These are phyloP conservation scores for Leucophora obtusa DNA, from an alignment of 2,888 invertebrate genomes.

Conservation along the genomic window DNA sequence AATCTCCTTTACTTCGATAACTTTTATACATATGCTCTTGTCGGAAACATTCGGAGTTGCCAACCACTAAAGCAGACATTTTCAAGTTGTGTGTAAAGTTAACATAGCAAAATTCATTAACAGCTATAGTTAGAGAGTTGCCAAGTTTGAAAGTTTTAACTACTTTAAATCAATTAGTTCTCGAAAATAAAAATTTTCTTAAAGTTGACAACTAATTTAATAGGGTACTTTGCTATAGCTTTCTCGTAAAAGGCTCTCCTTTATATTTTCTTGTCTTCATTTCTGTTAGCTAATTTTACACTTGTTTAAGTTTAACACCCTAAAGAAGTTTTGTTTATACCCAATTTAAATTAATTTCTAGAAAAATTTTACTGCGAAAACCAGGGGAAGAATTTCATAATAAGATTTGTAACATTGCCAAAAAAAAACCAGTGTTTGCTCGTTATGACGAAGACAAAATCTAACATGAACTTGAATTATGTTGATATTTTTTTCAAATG, in stretches of 20 bases:
- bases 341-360: slow-evolving; percentile 5
- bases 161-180: background rate
- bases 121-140: too few species aligned
- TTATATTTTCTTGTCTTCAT: background rate
- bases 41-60: too few species aligned
- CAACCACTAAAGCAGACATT: too few species aligned
- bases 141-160: too few species aligned
- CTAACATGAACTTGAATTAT: slow-evolving; percentile 60
- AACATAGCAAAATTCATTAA: too few species aligned
- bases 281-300: slow-evolving; percentile 49
- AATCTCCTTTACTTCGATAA: too few species aligned
- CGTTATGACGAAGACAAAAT: slow-evolving; percentile 29
- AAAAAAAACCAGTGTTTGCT: slow-evolving; percentile 27
- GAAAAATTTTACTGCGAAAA: slow-evolving; percentile 12
- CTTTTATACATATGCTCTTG: too few species aligned
- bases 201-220: background rate
- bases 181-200: background rate
- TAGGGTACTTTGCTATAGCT: background rate
- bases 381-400: slow-evolving; percentile 22
- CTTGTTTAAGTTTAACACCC: slow-evolving; percentile 60
- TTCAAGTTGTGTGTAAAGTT: too few species aligned
- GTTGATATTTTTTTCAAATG: background rate
- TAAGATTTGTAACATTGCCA: slow-evolving; percentile 53
- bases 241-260: background rate
- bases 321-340: slow-evolving; percentile 29